Evolutionary conservation across 2,797 vertebrate genomes (phyloP).

Genomic region (Pantherophis alleghaniensis): DNA sequence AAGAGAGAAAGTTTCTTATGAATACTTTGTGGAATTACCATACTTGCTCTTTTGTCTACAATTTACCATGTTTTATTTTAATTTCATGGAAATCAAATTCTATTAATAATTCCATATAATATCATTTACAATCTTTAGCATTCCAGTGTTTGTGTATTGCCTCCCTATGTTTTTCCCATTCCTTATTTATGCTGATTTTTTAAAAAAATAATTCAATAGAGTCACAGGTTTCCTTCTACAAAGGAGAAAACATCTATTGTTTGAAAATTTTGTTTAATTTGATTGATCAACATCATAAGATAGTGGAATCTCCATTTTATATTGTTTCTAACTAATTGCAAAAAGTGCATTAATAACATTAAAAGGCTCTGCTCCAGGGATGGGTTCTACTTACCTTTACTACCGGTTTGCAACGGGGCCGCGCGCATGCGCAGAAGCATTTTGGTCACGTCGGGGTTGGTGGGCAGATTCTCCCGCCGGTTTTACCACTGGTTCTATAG

Average conservation of each 20-base stretch:
- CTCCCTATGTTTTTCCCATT: background rate
- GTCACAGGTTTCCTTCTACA: background rate
- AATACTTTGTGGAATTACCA: background rate
- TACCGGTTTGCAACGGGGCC: no score
- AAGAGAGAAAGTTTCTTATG: background rate
- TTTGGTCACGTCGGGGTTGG: no score
- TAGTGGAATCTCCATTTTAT: background rate
- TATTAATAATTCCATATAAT: background rate
- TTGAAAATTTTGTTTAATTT: background rate
- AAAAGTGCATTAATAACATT: background rate
- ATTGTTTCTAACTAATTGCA: background rate
- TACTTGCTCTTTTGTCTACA: background rate
- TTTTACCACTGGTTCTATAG: no score
- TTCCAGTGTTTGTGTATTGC: background rate
- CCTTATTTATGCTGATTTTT: background rate
- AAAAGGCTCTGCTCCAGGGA: background rate
- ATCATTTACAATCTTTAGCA: background rate
- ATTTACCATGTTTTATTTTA: background rate
- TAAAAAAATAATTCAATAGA: background rate
- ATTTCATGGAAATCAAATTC: background rate
- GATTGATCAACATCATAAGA: background rate
- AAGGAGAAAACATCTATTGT: background rate
- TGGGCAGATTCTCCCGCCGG: no score
- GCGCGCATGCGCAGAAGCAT: no score
- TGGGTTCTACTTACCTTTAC: no score